phyloP scores from a whole-genome alignment of 2,113 vertebrate species.

The Diphyllodes magnificus region DNA sequence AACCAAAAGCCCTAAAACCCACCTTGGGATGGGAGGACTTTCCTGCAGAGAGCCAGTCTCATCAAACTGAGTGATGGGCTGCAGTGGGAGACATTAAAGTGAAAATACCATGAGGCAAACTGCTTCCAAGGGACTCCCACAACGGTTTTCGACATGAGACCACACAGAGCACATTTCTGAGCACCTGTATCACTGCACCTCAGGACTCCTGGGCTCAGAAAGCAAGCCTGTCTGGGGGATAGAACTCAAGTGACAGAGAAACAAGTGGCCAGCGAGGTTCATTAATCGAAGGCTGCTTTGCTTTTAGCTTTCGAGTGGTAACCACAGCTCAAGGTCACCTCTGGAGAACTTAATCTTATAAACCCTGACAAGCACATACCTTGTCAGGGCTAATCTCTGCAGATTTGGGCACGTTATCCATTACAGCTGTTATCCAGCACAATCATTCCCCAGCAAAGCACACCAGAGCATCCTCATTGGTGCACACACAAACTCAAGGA shows the following conservation, averaged over 20 bases:
- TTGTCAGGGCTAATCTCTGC: neutral
- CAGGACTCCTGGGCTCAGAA: neutral
- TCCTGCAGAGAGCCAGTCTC: neutral
- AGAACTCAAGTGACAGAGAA: neutral
- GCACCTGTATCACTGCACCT: neutral
- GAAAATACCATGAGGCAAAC: neutral
- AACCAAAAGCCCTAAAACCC: neutral
- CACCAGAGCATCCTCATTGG: neutral
- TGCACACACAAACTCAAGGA: neutral
- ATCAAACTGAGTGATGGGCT: fast-evolving
- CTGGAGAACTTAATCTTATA: neutral
- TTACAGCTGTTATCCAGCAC: neutral
- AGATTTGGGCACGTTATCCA: neutral
- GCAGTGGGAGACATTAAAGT: neutral
- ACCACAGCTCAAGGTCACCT: neutral
- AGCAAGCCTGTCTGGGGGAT: neutral
- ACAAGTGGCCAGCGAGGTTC: neutral
- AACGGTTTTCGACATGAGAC: neutral
- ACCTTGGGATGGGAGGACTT: neutral
- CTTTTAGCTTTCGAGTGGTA: neutral
- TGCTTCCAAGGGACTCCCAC: neutral
- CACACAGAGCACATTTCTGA: neutral
- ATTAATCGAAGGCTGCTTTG: neutral
- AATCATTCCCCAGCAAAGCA: neutral
- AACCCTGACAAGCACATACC: neutral